Percentiles rank a stretch among this genome's conserved stretches.
These are phyloP conservation scores for Lateolabrax maculatus DNA, from an alignment of 2,797 vertebrate genomes.

Conservation along the genomic window DNA sequence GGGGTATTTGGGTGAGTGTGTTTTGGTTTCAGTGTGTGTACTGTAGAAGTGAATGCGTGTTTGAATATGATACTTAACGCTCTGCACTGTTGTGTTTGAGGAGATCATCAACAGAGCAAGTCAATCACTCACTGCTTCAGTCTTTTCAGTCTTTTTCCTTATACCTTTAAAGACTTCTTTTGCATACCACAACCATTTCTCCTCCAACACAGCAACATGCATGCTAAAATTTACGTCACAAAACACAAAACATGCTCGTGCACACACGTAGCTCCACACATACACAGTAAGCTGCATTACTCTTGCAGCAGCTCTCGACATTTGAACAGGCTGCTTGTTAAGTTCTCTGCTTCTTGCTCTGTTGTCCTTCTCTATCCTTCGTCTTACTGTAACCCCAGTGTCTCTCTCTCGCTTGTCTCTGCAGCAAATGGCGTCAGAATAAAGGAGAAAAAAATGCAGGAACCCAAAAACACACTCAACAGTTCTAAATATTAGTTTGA, in stretches of 20 bases:
- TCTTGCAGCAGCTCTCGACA: slow-evolving; percentile 1
- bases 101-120: slow-evolving; percentile 46
- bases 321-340: slow-evolving; percentile 11
- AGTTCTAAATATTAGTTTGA: not conserved
- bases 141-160: slow-evolving; percentile 31
- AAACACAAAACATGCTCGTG: not conserved
- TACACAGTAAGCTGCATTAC: no score
- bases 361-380: not conserved
- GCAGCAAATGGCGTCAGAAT: not conserved
- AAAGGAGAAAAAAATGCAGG: not conserved
- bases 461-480: not conserved
- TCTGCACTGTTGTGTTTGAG: not conserved
- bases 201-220: not conserved
- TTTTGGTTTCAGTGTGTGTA: not conserved
- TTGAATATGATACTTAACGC: slow-evolving; percentile 31
- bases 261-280: not conserved
- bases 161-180: slow-evolving; percentile 24
- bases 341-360: slow-evolving; percentile 3
- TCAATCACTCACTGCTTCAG: slow-evolving; percentile 36
- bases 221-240: not conserved
- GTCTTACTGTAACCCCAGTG: not conserved
- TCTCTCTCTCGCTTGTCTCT: slow-evolving; percentile 8
- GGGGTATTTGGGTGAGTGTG: not conserved
- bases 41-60: slow-evolving; percentile 4
- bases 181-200: slow-evolving; percentile 17